Evolutionary conservation across 2,888 invertebrate genomes (phyloP), one percentile per base, ranked within the genome.

Genomic region (Dascillus cervinus): DNA sequence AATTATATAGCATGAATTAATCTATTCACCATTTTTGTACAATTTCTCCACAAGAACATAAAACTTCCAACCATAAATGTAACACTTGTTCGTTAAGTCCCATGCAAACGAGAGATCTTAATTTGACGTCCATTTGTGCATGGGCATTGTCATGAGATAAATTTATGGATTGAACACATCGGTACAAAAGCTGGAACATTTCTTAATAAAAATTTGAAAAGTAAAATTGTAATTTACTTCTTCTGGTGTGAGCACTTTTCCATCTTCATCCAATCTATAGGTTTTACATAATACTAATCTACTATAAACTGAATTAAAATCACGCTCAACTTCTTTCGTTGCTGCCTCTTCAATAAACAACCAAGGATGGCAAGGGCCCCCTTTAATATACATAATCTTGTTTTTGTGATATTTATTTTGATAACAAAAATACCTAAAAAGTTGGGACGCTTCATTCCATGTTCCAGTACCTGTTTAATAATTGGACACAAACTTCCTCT

Each of bases 61-160:
- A 69, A 8, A 96, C 90, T 70, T 98, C 97, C 21, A 98, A 73
- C 98, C 98, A 98, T 26, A 98, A 71, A 69, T 98, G 97, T 35
- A 98, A 69, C 14, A 95, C 96, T 70, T 98, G 95, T 65, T 97
- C 96, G 68, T 97, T 98, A 20, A 98, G 73, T 14, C 95, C 97
- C 64, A 95, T 78, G 59, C 95, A 95, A 47, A 97, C 84, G 11
- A 97, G 72, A 29, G 94, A 95, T 30, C 98, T 77, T 46, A 98
- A 67, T 69, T 98, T 98, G 0, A 97, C 95, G 69, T 98, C 98
- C 92, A 97, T 95, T 71, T 96, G 96, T 25, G 92, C 91, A 66
- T 92, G 92, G 2, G 89, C 90, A 61, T 86, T 83, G 62, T 96
- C 95, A 63, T 98, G 98, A 3, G 91, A 88, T 50, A 91, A 76